Conservation (phyloP, 2,797 vertebrate genomes). For the Oreochromis mossambicus region DNA sequence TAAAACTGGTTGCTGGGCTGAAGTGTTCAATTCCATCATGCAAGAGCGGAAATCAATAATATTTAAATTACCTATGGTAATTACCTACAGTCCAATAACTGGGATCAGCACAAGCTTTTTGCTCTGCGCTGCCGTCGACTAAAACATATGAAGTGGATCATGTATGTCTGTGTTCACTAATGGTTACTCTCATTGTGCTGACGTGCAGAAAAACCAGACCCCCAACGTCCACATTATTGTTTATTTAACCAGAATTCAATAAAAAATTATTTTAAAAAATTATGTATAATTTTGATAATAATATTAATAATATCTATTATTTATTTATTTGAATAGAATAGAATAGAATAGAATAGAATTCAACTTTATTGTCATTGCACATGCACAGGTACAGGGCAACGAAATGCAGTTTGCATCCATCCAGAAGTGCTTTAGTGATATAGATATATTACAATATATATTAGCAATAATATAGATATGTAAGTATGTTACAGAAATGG, state of each 20-base stretch:
- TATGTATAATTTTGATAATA: neutral
- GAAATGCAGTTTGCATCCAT: too few species aligned
- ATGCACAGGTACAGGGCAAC: too few species aligned
- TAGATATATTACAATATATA: too few species aligned
- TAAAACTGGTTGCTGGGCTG: constrained; percentile 64
- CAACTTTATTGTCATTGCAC: too few species aligned
- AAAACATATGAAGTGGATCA: constrained; percentile 77
- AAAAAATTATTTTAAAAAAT: accelerated
- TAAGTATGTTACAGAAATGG: too few species aligned
- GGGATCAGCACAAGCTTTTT: constrained; percentile 92
- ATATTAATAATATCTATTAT: neutral
- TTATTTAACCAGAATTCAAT: neutral
- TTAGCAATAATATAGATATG: too few species aligned
- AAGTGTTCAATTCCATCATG: constrained; percentile 91
- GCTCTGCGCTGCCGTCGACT: constrained; percentile 81
- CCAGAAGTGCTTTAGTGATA: too few species aligned
- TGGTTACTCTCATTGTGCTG: neutral
- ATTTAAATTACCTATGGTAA: constrained; percentile 99
- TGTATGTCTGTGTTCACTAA: neutral
- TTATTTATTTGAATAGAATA: too few species aligned
- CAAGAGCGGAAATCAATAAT: constrained; percentile 92
- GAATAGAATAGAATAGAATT: too few species aligned
- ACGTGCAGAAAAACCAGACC: neutral
- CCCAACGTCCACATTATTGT: neutral
- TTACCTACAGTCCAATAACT: constrained; percentile 88